Percentiles rank a stretch among this genome's conserved stretches.
phyloP scores from a whole-genome alignment of 2,797 vertebrate genomes.

The Micropoecilia bifurca region DNA sequence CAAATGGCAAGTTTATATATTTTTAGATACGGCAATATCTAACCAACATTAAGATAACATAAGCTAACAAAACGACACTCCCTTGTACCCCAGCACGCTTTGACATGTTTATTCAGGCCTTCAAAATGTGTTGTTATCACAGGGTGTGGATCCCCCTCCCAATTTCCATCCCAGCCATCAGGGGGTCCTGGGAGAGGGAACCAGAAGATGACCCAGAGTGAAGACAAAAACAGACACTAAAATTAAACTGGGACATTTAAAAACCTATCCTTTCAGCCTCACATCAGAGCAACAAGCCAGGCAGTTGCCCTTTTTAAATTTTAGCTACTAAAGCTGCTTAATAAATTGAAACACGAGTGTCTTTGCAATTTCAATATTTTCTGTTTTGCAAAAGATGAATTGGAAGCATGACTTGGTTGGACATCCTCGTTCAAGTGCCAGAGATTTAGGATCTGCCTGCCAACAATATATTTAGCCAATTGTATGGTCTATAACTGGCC shows the following conservation, averaged over 20 bases:
- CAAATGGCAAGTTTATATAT: neutral
- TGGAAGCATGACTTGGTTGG: neutral
- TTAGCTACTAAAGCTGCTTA: neutral
- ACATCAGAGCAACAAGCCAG: constrained; percentile 28
- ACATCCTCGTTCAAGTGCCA: neutral
- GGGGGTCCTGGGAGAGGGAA: constrained; percentile 78
- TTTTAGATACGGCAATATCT: constrained; percentile 30
- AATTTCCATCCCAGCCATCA: constrained; percentile 47
- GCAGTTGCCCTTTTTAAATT: neutral
- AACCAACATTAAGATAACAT: constrained; percentile 59
- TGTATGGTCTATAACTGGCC: neutral
- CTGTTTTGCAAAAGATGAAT: neutral
- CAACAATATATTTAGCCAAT: neutral
- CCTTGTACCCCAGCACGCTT: constrained; percentile 43
- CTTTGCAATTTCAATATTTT: neutral
- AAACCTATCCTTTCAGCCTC: constrained; percentile 35
- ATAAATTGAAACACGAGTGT: neutral
- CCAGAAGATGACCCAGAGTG: constrained; percentile 63
- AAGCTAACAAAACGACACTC: constrained; percentile 40
- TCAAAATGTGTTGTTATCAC: constrained; percentile 74
- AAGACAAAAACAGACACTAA: constrained; percentile 41
- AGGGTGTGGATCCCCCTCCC: constrained; percentile 63
- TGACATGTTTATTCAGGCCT: constrained; percentile 74
- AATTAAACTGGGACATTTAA: constrained; percentile 35
- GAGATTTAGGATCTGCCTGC: neutral